Conservation (phyloP, 2,113 vertebrate species). For the Ailurus styani region DNA sequence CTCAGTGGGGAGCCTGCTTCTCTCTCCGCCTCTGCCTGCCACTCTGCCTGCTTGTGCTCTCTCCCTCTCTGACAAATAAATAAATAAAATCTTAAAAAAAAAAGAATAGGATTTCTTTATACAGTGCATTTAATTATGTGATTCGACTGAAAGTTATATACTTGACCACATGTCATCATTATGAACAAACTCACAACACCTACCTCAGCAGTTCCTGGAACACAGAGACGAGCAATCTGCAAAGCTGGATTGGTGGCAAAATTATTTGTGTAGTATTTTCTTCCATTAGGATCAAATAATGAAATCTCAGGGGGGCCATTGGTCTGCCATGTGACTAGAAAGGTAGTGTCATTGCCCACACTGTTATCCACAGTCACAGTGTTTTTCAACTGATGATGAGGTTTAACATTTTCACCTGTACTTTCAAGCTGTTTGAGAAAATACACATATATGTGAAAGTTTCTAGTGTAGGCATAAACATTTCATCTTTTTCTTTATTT, state of each 20-base stretch:
- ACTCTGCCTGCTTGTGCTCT: too few species aligned
- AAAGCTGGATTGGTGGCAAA: slow-evolving; percentile 50
- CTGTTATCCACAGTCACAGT: slow-evolving; percentile 71
- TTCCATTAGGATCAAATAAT: slow-evolving; percentile 72
- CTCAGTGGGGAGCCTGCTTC: too few species aligned
- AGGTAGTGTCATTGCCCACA: slow-evolving; percentile 79
- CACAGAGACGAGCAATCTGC: slow-evolving; percentile 57
- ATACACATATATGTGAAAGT: neutral
- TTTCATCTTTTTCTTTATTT: neutral
- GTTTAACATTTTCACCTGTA: slow-evolving; percentile 14
- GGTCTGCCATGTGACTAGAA: slow-evolving; percentile 75
- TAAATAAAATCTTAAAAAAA: too few species aligned
- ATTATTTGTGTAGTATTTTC: slow-evolving; percentile 55
- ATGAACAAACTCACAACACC: neutral
- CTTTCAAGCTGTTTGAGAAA: slow-evolving; percentile 77
- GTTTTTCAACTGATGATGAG: slow-evolving; percentile 53
- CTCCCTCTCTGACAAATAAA: too few species aligned
- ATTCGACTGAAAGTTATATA: neutral
- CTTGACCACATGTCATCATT: neutral
- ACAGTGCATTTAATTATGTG: neutral
- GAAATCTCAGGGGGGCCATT: slow-evolving; percentile 49
- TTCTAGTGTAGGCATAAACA: neutral
- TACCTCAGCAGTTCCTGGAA: slow-evolving; percentile 79
- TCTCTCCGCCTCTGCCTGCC: too few species aligned
- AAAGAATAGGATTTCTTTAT: neutral